phyloP scores from a whole-genome alignment of 64 coral and sea anemone species.

The Montipora cactus region DNA sequence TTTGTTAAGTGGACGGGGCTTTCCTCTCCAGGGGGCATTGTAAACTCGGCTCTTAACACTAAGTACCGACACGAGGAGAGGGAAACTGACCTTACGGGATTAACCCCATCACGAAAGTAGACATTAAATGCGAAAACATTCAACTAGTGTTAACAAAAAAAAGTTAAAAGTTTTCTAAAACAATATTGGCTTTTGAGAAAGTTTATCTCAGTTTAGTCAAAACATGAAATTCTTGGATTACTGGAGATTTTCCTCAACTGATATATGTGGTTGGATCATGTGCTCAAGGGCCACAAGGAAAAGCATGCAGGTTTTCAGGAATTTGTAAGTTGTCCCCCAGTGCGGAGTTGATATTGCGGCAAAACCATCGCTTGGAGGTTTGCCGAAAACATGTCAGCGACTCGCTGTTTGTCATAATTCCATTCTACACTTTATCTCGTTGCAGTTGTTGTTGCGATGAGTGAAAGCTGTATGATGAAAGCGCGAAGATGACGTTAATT shows the following conservation, averaged over 20 bases:
- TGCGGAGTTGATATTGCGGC: background rate
- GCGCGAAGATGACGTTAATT: background rate
- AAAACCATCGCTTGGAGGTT: background rate
- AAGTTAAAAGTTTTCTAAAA: constrained; percentile 15
- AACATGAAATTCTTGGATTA: background rate
- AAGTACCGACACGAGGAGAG: background rate
- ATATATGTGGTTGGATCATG: background rate
- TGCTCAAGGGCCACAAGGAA: background rate
- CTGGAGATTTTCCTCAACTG: background rate
- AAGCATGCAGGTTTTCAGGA: background rate
- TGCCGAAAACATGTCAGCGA: constrained; percentile 4
- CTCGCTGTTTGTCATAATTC: background rate
- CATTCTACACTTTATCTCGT: constrained; percentile 1
- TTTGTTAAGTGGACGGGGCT: constrained; percentile 33
- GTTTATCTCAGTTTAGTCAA: background rate
- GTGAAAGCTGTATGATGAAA: background rate
- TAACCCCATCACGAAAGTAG: constrained; percentile 33
- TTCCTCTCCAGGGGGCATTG: constrained; percentile 46
- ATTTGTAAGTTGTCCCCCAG: background rate
- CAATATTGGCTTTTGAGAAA: constrained; percentile 33
- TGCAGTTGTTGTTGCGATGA: background rate
- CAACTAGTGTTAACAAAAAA: background rate
- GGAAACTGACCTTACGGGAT: background rate
- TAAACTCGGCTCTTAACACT: constrained; percentile 40
- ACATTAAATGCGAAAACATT: constrained; percentile 27